Conservation (phyloP, 2,888 invertebrate species). For the Epistrophe grossulariae region DNA sequence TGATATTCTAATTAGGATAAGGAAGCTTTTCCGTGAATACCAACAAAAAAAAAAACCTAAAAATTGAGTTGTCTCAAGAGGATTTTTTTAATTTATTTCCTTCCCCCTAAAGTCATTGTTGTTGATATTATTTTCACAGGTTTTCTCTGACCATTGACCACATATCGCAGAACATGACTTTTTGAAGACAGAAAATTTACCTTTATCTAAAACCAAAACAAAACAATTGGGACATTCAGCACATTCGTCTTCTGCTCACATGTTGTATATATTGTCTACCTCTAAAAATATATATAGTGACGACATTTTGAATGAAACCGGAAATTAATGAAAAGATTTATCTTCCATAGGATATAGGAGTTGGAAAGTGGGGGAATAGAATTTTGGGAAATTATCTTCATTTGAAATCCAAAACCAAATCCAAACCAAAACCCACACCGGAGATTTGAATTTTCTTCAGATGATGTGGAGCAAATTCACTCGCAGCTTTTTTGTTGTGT, state of each 20-base stretch:
- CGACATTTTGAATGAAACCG: slow-evolving; percentile 59
- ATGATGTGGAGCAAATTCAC: not conserved
- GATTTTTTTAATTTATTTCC: slow-evolving; percentile 20
- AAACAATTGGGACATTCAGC: slow-evolving; percentile 13
- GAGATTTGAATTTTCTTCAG: slow-evolving; percentile 60
- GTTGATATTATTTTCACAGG: slow-evolving; percentile 17
- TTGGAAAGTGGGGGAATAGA: slow-evolving; percentile 12
- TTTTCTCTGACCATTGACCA: slow-evolving; percentile 23
- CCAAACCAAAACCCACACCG: slow-evolving; percentile 44
- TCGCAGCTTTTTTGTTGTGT: not conserved
- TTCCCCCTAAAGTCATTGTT: not conserved
- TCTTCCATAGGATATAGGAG: slow-evolving; percentile 38
- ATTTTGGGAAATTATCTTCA: slow-evolving; percentile 34
- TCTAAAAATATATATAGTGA: not conserved
- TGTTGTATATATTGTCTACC: not conserved
- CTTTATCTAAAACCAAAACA: slow-evolving; percentile 18
- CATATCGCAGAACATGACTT: slow-evolving; percentile 13
- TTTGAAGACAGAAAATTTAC: slow-evolving; percentile 7
- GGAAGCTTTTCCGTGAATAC: slow-evolving; percentile 6
- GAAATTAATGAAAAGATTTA: slow-evolving; percentile 70
- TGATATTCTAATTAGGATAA: slow-evolving; percentile 55
- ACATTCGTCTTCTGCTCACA: not conserved
- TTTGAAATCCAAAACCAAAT: slow-evolving; percentile 30
- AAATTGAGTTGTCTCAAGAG: slow-evolving; percentile 32
- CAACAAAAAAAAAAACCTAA: not conserved